These are phyloP conservation scores for Alces alces DNA, from an alignment of 2,113 vertebrate species.

Conservation along the genomic window DNA sequence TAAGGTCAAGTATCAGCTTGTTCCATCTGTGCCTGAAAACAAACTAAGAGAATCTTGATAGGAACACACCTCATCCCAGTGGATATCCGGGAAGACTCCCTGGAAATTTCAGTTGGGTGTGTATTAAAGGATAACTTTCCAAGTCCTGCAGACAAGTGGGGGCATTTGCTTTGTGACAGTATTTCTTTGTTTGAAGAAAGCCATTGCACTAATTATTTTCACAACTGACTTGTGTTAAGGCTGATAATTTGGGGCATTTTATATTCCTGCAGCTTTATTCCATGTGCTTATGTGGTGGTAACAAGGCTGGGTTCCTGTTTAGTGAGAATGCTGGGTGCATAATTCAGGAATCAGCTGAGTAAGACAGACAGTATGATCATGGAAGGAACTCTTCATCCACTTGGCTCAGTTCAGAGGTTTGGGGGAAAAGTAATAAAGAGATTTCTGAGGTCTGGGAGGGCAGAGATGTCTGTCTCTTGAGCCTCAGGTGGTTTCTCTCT, in stretches of 20 bases:
- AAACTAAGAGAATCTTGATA: neutral
- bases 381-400: too few relatives aligned
- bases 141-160: neutral
- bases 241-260: neutral
- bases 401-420: neutral
- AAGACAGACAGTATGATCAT: neutral
- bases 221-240: neutral
- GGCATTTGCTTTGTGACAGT: neutral
- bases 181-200: neutral
- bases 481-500: too few relatives aligned
- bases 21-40: neutral
- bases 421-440: too few relatives aligned
- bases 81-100: neutral
- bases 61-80: neutral
- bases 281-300: neutral
- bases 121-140: neutral
- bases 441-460: neutral
- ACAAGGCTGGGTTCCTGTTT: neutral
- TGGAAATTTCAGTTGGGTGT: neutral
- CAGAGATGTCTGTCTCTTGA: neutral
- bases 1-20: neutral
- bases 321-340: neutral
- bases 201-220: neutral
- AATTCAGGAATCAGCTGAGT: neutral
- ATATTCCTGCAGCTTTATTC: neutral